These are phyloP conservation scores for Oryzias dopingdopingensis DNA, from an alignment of 2,797 vertebrate genomes.

Conservation along the genomic window DNA sequence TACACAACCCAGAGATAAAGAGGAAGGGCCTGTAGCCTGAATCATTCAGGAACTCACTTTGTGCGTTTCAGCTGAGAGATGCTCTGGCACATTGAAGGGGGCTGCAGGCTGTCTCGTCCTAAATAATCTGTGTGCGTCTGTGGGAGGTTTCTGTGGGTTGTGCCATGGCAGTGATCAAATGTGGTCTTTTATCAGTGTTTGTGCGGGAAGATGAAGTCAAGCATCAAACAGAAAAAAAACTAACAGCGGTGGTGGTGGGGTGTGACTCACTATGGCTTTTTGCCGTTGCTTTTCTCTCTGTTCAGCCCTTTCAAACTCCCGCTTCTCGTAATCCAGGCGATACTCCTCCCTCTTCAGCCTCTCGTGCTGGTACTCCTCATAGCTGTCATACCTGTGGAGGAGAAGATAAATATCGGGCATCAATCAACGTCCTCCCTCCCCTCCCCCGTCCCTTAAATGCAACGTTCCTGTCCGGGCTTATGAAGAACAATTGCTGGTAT, in stretches of 20 bases:
- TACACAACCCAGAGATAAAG: constrained; percentile 71
- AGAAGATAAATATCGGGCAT: constrained; percentile 15
- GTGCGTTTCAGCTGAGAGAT: constrained; percentile 46
- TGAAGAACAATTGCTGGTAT: constrained; percentile 31
- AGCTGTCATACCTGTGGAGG: constrained; percentile 90
- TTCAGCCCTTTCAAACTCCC: constrained; percentile 91
- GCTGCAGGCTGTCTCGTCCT: constrained; percentile 45
- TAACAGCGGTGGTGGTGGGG: constrained; percentile 12
- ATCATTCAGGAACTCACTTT: constrained; percentile 73
- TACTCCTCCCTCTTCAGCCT: constrained; percentile 94
- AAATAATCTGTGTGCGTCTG: constrained; percentile 37
- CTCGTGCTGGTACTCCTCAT: constrained; percentile 96
- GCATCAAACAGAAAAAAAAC: neutral
- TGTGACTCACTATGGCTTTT: constrained; percentile 93
- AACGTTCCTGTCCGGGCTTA: constrained; percentile 7
- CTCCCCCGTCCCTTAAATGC: constrained; percentile 18
- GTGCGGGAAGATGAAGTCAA: constrained; percentile 25
- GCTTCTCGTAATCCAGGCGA: constrained; percentile 89
- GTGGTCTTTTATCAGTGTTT: constrained; percentile 39
- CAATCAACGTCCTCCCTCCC: constrained; percentile 8
- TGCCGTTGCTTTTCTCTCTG: constrained; percentile 91
- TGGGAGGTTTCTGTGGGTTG: constrained; percentile 35
- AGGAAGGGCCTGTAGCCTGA: constrained; percentile 71
- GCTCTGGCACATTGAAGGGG: constrained; percentile 36
- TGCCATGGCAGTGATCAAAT: constrained; percentile 46